Percentiles rank a stretch among this genome's conserved stretches.
These are phyloP conservation scores for Zosterops pallidus DNA, from an alignment of 2,113 vertebrate species.

Conservation along the genomic window DNA sequence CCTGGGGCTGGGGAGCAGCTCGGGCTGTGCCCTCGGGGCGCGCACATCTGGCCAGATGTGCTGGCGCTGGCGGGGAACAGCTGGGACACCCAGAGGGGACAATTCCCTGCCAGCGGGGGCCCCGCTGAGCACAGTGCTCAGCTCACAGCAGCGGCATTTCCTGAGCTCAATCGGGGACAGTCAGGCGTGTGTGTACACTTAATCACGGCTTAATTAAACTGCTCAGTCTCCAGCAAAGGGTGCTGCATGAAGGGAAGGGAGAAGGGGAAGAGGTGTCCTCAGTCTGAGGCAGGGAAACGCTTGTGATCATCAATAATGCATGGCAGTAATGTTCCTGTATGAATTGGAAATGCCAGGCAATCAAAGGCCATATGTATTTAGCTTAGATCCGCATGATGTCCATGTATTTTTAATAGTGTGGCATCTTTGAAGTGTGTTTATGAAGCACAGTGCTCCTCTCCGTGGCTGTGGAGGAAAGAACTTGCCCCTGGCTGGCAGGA, in stretches of 20 bases:
- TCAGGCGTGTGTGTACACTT: not conserved
- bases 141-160: not conserved
- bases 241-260: not conserved
- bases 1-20: rapidly evolving
- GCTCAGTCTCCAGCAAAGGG: not conserved
- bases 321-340: constrained; percentile 70
- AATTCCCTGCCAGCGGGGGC: not conserved
- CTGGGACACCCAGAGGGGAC: not conserved
- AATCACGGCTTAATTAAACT: constrained; percentile 65
- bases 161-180: not conserved
- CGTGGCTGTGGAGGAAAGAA: not conserved
- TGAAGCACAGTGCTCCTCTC: constrained; percentile 1
- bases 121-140: not conserved
- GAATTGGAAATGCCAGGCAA: constrained; percentile 78
- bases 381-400: constrained; percentile 73
- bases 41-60: too few relatives aligned
- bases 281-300: constrained; percentile 59
- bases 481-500: not conserved
- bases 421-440: constrained; percentile 75
- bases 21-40: not conserved
- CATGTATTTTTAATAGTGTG: constrained; percentile 80
- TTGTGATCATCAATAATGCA: constrained; percentile 76
- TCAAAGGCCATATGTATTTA: constrained; percentile 80
- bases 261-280: constrained; percentile 20
- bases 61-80: not conserved